Evolutionary conservation across 2,113 vertebrate genomes (phyloP).

Genomic region (Trematocara macrostoma): DNA sequence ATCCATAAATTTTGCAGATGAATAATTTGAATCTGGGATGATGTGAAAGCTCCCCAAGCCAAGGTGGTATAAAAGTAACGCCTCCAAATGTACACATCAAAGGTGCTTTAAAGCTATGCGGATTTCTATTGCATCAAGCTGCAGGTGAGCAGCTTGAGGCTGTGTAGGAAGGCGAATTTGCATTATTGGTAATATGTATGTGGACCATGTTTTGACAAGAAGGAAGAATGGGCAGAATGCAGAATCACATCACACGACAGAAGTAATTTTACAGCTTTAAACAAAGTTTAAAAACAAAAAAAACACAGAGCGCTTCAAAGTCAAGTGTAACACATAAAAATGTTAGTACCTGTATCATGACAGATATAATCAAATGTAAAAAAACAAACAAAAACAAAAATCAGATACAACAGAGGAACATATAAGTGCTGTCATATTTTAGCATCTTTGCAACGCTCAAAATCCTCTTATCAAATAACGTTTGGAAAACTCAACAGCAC

Average conservation of each 20-base stretch:
- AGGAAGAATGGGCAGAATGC: background rate
- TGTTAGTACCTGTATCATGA: conserved; percentile 40
- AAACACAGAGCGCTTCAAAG: background rate
- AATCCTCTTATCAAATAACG: background rate
- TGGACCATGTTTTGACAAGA: background rate
- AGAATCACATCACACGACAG: background rate
- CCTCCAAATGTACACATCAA: background rate
- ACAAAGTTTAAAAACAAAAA: background rate
- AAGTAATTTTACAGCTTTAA: background rate
- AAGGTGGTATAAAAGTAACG: background rate
- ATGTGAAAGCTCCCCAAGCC: background rate
- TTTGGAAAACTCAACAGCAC: background rate
- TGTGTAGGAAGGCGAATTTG: background rate
- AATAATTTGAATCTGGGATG: conserved; percentile 11
- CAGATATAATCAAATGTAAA: background rate
- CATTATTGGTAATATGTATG: background rate
- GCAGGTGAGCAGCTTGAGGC: background rate
- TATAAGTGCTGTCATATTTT: background rate
- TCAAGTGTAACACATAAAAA: background rate
- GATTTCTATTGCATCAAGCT: background rate
- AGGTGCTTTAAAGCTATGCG: background rate
- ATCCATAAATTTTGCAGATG: conserved; percentile 1
- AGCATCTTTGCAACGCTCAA: background rate
- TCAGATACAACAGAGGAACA: background rate
- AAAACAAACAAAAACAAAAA: background rate